Conservation (phyloP, 2,888 invertebrate genomes). For the Sicus ferrugineus region DNA sequence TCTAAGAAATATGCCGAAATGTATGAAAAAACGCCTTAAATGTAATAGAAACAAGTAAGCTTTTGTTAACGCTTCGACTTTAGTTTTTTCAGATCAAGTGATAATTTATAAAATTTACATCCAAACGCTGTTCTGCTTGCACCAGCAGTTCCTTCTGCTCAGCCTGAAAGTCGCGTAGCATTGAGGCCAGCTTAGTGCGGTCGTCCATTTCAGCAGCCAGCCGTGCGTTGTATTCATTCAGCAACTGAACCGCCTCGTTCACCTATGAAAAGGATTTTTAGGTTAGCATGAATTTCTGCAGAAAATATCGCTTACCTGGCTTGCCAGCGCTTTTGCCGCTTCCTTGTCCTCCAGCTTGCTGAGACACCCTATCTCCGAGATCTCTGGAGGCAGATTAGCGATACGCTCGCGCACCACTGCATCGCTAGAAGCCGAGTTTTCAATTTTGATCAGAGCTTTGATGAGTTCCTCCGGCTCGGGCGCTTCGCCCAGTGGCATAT, state of each 20-base stretch:
- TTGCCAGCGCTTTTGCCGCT: constrained; percentile 78
- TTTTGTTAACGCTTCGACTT: not conserved
- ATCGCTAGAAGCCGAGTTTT: constrained; percentile 95
- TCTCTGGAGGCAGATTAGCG: constrained; percentile 91
- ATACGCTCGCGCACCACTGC: constrained; percentile 91
- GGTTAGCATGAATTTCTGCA: too few species aligned
- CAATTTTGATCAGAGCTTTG: constrained; percentile 83
- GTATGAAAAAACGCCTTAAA: not conserved
- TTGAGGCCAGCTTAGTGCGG: constrained; percentile 81
- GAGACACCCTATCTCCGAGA: constrained; percentile 88
- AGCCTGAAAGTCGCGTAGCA: constrained; percentile 87
- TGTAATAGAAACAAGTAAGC: not conserved
- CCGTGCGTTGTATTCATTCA: constrained; percentile 89
- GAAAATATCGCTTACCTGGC: constrained; percentile 70
- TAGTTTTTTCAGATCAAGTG: not conserved
- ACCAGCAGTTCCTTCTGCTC: constrained; percentile 85
- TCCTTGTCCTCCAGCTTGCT: constrained; percentile 86
- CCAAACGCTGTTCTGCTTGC: constrained; percentile 86
- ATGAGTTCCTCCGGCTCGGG: constrained; percentile 94
- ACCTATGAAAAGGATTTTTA: constrained; percentile 53
- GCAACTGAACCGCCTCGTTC: constrained; percentile 84
- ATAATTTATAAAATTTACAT: constrained; percentile 68
- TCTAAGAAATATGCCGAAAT: not conserved
- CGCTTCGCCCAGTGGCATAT: constrained; percentile 81
- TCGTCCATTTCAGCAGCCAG: constrained; percentile 89